Percentiles rank a stretch among this genome's conserved stretches.
Conservation (phyloP, 1,140 invertebrate species). For the Neuroterus valhalla region DNA sequence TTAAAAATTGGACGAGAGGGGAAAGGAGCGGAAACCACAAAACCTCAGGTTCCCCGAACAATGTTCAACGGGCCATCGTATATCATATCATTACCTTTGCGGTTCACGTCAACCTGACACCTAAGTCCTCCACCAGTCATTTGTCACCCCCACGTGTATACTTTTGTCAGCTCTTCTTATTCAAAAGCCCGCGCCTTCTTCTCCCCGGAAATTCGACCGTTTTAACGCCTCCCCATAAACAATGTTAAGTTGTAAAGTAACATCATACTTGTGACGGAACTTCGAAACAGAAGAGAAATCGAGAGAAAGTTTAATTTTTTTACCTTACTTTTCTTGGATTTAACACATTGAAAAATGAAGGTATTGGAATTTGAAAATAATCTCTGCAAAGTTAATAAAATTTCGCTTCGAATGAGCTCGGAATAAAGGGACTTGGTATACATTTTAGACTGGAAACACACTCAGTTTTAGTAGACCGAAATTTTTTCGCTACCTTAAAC, state of each 20-base stretch:
- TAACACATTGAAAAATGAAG: no score
- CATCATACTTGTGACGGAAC: slow-evolving; percentile 32
- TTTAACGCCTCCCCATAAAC: neutral
- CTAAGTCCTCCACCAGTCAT: slow-evolving; percentile 70
- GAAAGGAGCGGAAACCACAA: slow-evolving; percentile 69
- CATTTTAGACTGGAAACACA: no score
- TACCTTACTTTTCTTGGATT: neutral
- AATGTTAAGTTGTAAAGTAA: slow-evolving; percentile 2
- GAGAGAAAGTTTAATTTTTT: slow-evolving; percentile 12
- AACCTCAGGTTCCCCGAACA: slow-evolving; percentile 71
- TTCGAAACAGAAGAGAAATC: slow-evolving; percentile 24
- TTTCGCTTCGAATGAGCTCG: no score
- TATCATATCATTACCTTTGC: slow-evolving; percentile 75
- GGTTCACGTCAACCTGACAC: slow-evolving; percentile 70
- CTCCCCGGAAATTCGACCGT: slow-evolving; percentile 5
- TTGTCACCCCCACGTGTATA: slow-evolving; percentile 66
- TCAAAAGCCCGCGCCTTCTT: slow-evolving; percentile 37
- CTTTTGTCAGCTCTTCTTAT: slow-evolving; percentile 44
- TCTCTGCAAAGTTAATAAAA: no score
- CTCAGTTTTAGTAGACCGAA: no score
- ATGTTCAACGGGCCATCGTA: slow-evolving; percentile 67
- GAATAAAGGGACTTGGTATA: no score
- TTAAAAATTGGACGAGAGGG: slow-evolving; percentile 14
- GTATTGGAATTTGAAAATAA: no score
- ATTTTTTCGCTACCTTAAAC: no score